phyloP scores from a whole-genome alignment of 2,888 invertebrate genomes.

The Tyria jacobaeae region DNA sequence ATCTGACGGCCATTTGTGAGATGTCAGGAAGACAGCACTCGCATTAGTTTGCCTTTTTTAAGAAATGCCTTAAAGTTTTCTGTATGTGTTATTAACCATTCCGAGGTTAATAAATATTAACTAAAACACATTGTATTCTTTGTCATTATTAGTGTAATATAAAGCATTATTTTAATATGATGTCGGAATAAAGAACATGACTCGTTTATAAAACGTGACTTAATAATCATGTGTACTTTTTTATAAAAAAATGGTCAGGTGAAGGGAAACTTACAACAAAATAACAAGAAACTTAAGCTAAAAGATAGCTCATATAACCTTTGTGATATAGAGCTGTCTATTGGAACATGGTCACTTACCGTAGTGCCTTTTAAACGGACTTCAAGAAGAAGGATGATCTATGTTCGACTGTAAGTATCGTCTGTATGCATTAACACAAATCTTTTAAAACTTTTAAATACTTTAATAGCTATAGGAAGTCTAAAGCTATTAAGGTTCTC shows the following conservation, averaged over 20 bases:
- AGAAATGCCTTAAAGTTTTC: too few species aligned
- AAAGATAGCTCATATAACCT: neutral
- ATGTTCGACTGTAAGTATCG: too few species aligned
- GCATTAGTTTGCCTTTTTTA: too few species aligned
- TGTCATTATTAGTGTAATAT: neutral
- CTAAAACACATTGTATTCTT: neutral
- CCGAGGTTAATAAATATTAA: neutral
- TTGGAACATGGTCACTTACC: neutral
- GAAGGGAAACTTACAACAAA: conserved; percentile 15
- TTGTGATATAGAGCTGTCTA: neutral
- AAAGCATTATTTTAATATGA: neutral
- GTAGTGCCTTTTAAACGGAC: too few species aligned
- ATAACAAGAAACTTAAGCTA: conserved; percentile 12
- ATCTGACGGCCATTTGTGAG: too few species aligned
- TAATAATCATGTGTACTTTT: conserved; percentile 14
- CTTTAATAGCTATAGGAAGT: too few species aligned
- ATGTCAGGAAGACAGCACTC: too few species aligned
- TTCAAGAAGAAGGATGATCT: too few species aligned
- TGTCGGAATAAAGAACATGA: conserved; percentile 8
- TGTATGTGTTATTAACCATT: too few species aligned
- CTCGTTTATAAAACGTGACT: conserved; percentile 14
- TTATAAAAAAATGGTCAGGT: conserved; percentile 18
- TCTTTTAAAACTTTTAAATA: too few species aligned
- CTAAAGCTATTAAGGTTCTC: too few species aligned
- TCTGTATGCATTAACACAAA: too few species aligned